phyloP scores from a whole-genome alignment of 2,797 vertebrate genomes.

The Bradypodion pumilum region DNA sequence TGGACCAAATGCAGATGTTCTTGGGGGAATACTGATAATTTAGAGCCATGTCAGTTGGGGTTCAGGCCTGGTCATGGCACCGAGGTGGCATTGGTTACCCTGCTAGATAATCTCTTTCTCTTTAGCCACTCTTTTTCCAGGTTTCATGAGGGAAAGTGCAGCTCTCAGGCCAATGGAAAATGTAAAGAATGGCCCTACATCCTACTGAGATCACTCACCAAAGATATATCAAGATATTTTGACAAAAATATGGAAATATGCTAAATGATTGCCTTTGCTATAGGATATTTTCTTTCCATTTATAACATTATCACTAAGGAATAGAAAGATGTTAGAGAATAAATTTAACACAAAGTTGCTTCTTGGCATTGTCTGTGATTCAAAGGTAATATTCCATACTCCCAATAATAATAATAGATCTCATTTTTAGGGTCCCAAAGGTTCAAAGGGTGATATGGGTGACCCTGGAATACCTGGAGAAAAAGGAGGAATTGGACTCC shows the following conservation, averaged over 20 bases:
- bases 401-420: neutral
- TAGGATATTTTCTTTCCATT: neutral
- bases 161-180: no score
- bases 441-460: conserved; percentile 94
- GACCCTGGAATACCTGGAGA: conserved; percentile 90
- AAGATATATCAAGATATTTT: neutral
- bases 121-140: no score
- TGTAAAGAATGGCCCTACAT: no score
- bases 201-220: no score
- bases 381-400: neutral
- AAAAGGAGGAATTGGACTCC: conserved; percentile 91
- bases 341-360: neutral
- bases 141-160: no score
- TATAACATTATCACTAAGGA: neutral
- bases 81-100: no score
- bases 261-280: neutral
- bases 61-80: no score
- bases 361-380: neutral
- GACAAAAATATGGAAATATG: neutral
- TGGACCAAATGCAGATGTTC: no score
- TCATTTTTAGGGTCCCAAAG: conserved; percentile 88
- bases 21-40: no score
- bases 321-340: neutral
- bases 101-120: no score
- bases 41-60: no score